phyloP scores from a whole-genome alignment of 2,113 vertebrate genomes.

The Cichladusa arquata region DNA sequence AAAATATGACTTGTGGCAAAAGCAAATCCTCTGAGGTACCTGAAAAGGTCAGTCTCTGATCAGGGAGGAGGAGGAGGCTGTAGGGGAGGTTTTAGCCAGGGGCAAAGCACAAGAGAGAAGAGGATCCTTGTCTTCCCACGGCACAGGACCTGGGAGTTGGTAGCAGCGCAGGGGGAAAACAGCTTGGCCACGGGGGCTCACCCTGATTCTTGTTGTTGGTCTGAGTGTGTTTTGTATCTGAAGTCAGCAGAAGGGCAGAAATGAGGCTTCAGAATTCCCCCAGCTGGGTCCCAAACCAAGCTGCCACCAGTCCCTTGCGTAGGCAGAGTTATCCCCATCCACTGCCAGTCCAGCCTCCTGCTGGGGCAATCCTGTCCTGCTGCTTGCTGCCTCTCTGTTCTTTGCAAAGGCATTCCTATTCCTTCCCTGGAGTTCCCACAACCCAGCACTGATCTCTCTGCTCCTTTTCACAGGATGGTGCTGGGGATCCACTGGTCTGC shows the following conservation, averaged over 20 bases:
- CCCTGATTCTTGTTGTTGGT: rapidly evolving
- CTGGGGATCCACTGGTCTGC: slow-evolving; percentile 39
- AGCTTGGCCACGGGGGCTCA: not conserved
- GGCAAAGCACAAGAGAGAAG: not conserved
- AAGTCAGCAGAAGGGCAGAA: not conserved
- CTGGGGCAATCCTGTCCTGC: not conserved
- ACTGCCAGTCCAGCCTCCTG: rapidly evolving
- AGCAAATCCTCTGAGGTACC: not conserved
- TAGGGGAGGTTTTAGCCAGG: not conserved
- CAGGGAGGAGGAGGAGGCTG: not conserved
- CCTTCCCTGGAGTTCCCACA: rapidly evolving
- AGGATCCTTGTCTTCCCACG: not conserved
- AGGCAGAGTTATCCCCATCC: not conserved
- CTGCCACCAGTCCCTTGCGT: not conserved
- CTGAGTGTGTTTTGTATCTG: not conserved
- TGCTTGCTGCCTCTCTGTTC: not conserved
- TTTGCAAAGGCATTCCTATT: too few relatives aligned
- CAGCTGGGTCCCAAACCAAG: not conserved
- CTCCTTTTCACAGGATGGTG: not conserved
- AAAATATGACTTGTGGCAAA: not conserved
- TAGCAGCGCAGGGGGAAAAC: not conserved
- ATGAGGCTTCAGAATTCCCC: not conserved
- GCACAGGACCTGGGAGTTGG: not conserved
- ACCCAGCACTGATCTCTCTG: not conserved
- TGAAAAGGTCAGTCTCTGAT: not conserved